A percentile compares a stretch with the other conserved stretches of the same genome.
Conservation (phyloP, 2,113 vertebrate genomes). For the Sprattus sprattus region DNA sequence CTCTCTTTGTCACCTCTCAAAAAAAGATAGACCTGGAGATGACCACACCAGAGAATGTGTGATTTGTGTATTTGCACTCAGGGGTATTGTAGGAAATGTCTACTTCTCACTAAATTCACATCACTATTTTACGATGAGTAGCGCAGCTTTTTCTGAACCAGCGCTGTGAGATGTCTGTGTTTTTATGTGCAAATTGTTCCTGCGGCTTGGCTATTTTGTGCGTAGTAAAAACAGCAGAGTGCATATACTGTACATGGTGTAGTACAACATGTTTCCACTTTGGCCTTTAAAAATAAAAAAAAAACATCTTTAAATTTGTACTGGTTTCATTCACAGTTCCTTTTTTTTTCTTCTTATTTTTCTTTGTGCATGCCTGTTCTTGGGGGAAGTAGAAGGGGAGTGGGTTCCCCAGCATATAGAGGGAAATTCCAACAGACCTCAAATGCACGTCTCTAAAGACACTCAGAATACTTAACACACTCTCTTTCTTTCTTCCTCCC, state of each 20-base stretch:
- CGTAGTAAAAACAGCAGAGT: not conserved
- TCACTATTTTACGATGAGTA: not conserved
- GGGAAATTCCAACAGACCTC: conserved; percentile 3
- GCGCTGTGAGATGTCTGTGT: not conserved
- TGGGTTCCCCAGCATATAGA: not conserved
- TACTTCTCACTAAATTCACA: not conserved
- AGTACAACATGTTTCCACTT: not conserved
- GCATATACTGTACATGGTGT: not conserved
- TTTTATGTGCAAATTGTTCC: not conserved
- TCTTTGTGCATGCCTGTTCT: not conserved
- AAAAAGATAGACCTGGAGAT: not conserved
- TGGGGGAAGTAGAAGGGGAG: not conserved
- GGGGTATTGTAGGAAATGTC: not conserved
- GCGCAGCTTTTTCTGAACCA: not conserved
- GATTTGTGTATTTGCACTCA: not conserved
- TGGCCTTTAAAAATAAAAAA: too few relatives aligned
- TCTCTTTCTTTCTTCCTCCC: not conserved
- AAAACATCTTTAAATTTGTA: not conserved
- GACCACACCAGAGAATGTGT: not conserved
- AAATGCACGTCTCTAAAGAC: conserved; percentile 1
- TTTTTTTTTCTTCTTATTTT: not conserved
- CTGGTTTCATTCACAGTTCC: not conserved
- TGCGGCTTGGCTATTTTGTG: not conserved
- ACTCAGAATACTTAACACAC: not conserved
- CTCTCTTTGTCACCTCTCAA: not conserved